Evolutionary conservation across 2,113 vertebrate species (phyloP), one percentile per base, ranked within the genome.

Genomic region (Mungos mungo): DNA sequence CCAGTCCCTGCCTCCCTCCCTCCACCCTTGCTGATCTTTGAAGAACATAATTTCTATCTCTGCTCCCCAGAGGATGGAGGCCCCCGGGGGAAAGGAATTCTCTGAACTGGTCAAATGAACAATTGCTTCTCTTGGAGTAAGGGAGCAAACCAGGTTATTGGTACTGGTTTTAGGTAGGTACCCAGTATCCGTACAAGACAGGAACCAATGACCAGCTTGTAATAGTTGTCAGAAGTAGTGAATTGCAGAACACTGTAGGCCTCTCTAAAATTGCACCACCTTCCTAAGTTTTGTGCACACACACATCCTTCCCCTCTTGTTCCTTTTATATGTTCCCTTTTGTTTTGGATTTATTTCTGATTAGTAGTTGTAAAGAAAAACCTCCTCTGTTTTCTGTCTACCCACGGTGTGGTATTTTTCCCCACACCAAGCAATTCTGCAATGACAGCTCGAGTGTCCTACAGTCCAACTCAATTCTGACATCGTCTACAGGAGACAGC

Each of bases 131-230:
- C 65, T 35, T 38, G 18, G n/a, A 63, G 19, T 38, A 9, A 84
- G 25, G 10, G 23, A 13, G 33, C 0, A 11, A 33, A 71, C n/a
- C 4, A 31, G 2, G 8, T 29, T 80, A 16, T 25, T 54, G 7
- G 21, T 11, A n/a, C 63, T 54, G n/a, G 31, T 94, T 96, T 84
- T 80, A 96, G 45, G 45, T 31, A 80, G 74, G 15, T 72, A 31
- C 21, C 76, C n/a, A 8, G 35, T 47, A 52, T 38, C 45, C 21
- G 25, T 6, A 18, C 19, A 31, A 76, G 87, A n/a, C 7, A 50
- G 11, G 60, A 90, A 63, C 16, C 18, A 71, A 57, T 12, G 57
- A 54, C 50, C 11, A 72, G 35, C 18, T 6, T 52, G 33, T 69
- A 69, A 71, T 8, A 27, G 7, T 2, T 8, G 10, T 15, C 4